phyloP scores from a whole-genome alignment of 2,113 vertebrate species.

The Haemorhous mexicanus region DNA sequence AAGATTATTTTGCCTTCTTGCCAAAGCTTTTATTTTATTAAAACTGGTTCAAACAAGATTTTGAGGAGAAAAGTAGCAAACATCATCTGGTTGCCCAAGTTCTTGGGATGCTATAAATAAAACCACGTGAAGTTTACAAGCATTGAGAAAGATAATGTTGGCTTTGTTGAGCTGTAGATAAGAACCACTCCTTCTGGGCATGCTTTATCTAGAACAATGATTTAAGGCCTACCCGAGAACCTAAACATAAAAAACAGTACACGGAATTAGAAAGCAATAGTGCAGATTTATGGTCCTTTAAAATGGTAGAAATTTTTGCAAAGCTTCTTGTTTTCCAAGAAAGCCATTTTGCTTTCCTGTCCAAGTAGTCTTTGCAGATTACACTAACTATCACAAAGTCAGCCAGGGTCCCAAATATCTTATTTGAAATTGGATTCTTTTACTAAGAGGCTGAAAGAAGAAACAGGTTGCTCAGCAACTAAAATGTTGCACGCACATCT shows the following conservation, averaged over 20 bases:
- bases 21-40: neutral
- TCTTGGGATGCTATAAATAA: constrained; percentile 22
- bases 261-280: neutral
- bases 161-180: constrained; percentile 13
- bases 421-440: neutral
- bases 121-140: constrained; percentile 22
- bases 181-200: constrained; percentile 21
- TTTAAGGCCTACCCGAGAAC: neutral
- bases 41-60: neutral
- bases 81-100: neutral
- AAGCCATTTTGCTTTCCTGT: neutral
- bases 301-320: neutral
- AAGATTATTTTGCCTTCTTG: neutral
- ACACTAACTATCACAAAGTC: neutral
- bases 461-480: constrained; percentile 47
- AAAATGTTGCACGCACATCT: neutral
- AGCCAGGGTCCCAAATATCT: neutral
- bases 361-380: neutral
- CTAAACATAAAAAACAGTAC: neutral
- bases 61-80: neutral
- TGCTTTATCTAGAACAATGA: neutral
- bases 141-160: neutral
- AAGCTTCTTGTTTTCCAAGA: neutral
- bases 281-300: neutral
- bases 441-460: neutral